Percentiles rank a stretch among this genome's conserved stretches.
Conservation (phyloP, 37 sponge, comb jelly and placozoan species). For the Agelas oroides region DNA sequence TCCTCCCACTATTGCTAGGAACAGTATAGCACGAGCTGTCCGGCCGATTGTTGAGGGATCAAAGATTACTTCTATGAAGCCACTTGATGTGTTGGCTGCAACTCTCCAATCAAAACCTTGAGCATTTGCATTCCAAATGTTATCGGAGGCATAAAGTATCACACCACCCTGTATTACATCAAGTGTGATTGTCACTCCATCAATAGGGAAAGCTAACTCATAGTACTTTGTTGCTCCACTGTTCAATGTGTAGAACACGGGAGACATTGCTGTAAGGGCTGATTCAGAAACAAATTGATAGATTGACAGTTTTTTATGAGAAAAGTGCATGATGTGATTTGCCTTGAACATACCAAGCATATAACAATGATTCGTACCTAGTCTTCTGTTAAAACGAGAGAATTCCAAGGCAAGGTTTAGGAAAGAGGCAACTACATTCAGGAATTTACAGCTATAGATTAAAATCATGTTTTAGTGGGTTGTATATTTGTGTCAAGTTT, state of each 20-base stretch:
- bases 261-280: neutral
- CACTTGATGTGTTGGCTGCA: neutral
- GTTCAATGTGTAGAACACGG: neutral
- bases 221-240: neutral
- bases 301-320: no score
- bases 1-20: neutral
- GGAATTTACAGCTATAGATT: no score
- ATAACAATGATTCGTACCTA: no score
- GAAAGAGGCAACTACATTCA: no score
- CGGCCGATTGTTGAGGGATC: neutral
- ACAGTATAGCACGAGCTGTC: neutral
- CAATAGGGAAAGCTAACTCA: neutral
- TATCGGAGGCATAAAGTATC: neutral
- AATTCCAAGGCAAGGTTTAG: no score
- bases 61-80: neutral
- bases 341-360: no score
- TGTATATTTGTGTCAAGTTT: no score
- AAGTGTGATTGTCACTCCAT: neutral
- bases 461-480: no score
- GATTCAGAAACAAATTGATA: no score
- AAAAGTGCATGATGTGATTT: no score
- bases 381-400: no score
- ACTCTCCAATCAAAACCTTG: conserved; percentile 6
- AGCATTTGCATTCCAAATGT: neutral
- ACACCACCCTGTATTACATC: neutral